These are phyloP conservation scores for Halictus rubicundus DNA, from an alignment of 1,140 invertebrate genomes.

Conservation along the genomic window DNA sequence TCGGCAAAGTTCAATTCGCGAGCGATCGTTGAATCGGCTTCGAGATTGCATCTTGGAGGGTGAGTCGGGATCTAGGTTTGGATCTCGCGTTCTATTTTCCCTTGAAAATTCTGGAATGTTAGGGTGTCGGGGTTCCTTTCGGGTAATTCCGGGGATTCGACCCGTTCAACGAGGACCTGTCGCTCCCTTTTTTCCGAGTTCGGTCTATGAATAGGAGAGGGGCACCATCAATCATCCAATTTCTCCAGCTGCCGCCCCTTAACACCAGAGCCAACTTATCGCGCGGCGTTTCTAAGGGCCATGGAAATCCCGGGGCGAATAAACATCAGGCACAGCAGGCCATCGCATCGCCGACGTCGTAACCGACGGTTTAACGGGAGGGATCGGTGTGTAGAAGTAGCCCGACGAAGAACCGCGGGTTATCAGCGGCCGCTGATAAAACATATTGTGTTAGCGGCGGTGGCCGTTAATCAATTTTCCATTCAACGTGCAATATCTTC, in stretches of 20 bases:
- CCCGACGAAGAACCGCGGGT: neutral
- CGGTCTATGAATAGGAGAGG: neutral
- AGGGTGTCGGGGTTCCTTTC: too few relatives aligned
- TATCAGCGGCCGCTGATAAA: conserved; percentile 31
- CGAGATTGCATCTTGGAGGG: too few relatives aligned
- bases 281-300: neutral
- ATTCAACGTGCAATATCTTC: conserved; percentile 46
- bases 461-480: conserved; percentile 55
- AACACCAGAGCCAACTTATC: neutral
- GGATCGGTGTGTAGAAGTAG: neutral
- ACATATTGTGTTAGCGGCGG: conserved; percentile 6
- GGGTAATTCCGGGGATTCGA: too few relatives aligned
- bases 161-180: too few relatives aligned
- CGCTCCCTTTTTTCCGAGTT: neutral
- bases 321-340: neutral
- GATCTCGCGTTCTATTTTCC: too few relatives aligned
- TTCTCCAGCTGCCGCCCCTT: neutral
- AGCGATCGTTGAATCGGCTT: too few relatives aligned
- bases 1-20: too few relatives aligned
- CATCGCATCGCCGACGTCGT: neutral
- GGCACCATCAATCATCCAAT: conserved; percentile 5
- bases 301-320: neutral
- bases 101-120: too few relatives aligned
- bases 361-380: neutral
- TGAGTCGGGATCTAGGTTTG: too few relatives aligned